These are phyloP conservation scores for Triplophysa dalaica DNA, from an alignment of 2,113 vertebrate species.

Conservation along the genomic window DNA sequence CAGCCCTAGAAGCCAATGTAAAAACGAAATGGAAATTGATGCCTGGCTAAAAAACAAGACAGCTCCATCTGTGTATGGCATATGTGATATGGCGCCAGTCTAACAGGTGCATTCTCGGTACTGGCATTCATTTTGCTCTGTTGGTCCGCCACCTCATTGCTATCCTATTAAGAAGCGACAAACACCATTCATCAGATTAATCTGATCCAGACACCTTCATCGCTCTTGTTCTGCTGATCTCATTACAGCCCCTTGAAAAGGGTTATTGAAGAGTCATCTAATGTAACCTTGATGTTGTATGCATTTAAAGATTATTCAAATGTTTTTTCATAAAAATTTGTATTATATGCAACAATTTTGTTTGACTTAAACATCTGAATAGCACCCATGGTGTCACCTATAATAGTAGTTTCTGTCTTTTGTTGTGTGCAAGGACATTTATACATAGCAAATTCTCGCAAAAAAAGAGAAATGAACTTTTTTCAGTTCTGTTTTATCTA, in stretches of 20 bases:
- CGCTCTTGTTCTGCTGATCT: constrained; percentile 4
- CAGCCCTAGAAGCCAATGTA: no score
- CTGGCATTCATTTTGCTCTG: constrained; percentile 12
- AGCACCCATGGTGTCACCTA: no score
- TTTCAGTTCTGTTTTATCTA: neutral
- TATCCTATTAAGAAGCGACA: constrained; percentile 23
- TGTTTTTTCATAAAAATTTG: no score
- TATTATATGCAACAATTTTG: no score
- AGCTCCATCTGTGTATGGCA: constrained; percentile 14
- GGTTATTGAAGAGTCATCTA: neutral
- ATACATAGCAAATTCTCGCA: no score
- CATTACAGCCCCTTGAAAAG: constrained; percentile 33
- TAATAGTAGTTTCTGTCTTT: no score
- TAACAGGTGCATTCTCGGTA: constrained; percentile 37
- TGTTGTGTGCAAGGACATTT: no score
- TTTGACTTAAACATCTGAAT: no score
- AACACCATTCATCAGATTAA: constrained; percentile 50
- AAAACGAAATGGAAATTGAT: no score
- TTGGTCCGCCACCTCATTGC: constrained; percentile 33
- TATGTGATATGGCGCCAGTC: constrained; percentile 30
- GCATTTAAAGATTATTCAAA: no score
- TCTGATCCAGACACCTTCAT: constrained; percentile 41
- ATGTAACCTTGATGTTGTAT: neutral
- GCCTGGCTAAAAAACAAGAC: neutral
- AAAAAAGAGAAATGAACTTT: no score